Conservation (phyloP, 2,888 invertebrate genomes). For the Cenopis cana region DNA sequence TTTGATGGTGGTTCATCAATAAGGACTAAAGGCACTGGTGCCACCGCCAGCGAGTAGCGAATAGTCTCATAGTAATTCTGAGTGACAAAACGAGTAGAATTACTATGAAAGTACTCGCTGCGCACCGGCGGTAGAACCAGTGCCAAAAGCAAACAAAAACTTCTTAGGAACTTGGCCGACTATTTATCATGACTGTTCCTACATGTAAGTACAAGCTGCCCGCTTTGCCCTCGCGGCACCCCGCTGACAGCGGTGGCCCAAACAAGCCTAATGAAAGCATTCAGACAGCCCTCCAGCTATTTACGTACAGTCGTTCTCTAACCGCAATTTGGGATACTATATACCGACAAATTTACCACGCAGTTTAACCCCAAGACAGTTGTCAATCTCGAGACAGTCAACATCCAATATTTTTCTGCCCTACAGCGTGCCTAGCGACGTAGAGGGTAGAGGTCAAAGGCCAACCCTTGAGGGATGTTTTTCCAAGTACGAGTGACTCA, state of each 20-base stretch:
- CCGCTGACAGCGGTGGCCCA: slow-evolving; percentile 18
- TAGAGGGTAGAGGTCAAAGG: slow-evolving; percentile 37
- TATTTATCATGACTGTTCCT: background rate
- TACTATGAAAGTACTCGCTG: no score
- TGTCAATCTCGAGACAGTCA: slow-evolving; percentile 27
- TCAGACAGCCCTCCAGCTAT: slow-evolving; percentile 38
- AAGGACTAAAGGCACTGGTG: no score
- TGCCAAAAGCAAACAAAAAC: no score
- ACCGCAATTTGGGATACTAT: slow-evolving; percentile 27
- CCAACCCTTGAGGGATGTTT: background rate
- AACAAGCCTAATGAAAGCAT: slow-evolving; percentile 38
- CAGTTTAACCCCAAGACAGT: slow-evolving; percentile 26
- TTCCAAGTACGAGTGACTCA: background rate
- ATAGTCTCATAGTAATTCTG: no score
- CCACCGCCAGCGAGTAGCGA: no score
- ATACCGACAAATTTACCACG: slow-evolving; percentile 38
- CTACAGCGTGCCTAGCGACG: slow-evolving; percentile 14
- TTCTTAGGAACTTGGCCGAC: slow-evolving; percentile 7
- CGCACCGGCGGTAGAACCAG: no score
- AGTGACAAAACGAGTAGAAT: no score
- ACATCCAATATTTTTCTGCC: slow-evolving; percentile 28
- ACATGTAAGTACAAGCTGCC: background rate
- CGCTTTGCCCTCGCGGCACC: background rate
- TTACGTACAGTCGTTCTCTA: slow-evolving; percentile 24
- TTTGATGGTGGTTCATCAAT: no score